These are phyloP conservation scores for Drosophila orosa DNA, from an alignment of 1,140 invertebrate species.

Conservation along the genomic window DNA sequence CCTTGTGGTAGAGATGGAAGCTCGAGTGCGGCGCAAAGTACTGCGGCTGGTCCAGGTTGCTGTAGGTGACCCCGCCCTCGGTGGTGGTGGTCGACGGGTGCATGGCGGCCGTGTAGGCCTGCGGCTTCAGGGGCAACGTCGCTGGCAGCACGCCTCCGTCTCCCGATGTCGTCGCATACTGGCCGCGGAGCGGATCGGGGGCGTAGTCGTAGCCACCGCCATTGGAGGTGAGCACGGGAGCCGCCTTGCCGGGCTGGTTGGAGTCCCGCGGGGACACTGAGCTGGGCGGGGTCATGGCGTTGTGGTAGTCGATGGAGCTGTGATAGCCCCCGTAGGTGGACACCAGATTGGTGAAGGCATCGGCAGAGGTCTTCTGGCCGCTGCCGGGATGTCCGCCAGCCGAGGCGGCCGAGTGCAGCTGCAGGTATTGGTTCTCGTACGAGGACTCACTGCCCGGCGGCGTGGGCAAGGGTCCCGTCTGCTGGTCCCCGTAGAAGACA, in stretches of 20 bases:
- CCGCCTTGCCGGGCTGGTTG: conserved; percentile 86
- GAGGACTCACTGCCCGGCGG: conserved; percentile 94
- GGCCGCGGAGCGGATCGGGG: conserved; percentile 63
- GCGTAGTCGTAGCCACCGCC: conserved; percentile 74
- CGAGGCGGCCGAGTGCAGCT: conserved; percentile 86
- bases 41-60: conserved; percentile 90
- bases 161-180: conserved; percentile 79
- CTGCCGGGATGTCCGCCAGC: conserved; percentile 60
- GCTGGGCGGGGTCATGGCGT: conserved; percentile 97
- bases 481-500: conserved; percentile 85
- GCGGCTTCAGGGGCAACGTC: conserved; percentile 94
- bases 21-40: conserved; percentile 93
- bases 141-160: conserved; percentile 85
- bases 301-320: conserved; percentile 91
- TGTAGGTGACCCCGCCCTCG: conserved; percentile 86
- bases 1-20: conserved; percentile 94
- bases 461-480: conserved; percentile 91
- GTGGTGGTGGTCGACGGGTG: conserved; percentile 77
- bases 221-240: conserved; percentile 86
- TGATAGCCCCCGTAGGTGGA: conserved; percentile 88
- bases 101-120: conserved; percentile 90
- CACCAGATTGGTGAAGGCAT: conserved; percentile 87
- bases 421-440: conserved; percentile 90
- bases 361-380: conserved; percentile 84
- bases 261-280: conserved; percentile 95